Percentiles rank a stretch among this genome's conserved stretches.
Conservation (phyloP, 2,113 vertebrate species). For the Bostrychus sinensis region DNA sequence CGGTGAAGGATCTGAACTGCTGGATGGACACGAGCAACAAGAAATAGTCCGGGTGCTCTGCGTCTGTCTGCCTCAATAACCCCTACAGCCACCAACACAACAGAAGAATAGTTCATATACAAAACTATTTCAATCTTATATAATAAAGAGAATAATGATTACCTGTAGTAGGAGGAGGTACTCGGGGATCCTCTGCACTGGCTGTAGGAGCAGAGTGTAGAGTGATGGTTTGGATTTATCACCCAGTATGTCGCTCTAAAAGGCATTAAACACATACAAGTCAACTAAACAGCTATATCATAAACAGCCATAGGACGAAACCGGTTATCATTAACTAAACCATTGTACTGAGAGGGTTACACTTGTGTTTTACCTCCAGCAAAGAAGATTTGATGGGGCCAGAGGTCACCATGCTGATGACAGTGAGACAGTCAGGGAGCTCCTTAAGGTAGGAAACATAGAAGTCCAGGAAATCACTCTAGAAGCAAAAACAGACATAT, state of each 20-base stretch:
- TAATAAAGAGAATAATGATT: conserved; percentile 2
- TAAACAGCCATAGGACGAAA: neutral
- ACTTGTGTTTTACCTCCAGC: conserved; percentile 69
- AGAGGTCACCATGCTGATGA: conserved; percentile 81
- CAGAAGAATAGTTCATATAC: no score
- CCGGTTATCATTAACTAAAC: no score
- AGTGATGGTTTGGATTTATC: conserved; percentile 91
- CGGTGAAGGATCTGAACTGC: conserved; percentile 90
- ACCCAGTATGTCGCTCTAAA: conserved; percentile 79
- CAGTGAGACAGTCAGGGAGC: conserved; percentile 91
- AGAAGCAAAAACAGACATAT: neutral
- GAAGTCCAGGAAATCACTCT: conserved; percentile 96
- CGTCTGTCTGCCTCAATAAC: conserved; percentile 91
- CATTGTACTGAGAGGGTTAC: neutral
- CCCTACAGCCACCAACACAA: conserved; percentile 75
- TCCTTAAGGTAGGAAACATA: conserved; percentile 95
- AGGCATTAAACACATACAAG: conserved; percentile 10
- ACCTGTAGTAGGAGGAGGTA: conserved; percentile 94
- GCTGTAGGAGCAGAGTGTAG: conserved; percentile 91
- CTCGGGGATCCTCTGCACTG: conserved; percentile 93
- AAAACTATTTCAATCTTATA: neutral
- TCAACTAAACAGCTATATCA: conserved; percentile 6
- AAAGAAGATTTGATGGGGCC: conserved; percentile 64
- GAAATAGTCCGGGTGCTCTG: conserved; percentile 95
- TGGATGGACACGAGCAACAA: conserved; percentile 93